Conservation (phyloP, 2,888 invertebrate genomes). For the Ceriagrion tenellum region DNA sequence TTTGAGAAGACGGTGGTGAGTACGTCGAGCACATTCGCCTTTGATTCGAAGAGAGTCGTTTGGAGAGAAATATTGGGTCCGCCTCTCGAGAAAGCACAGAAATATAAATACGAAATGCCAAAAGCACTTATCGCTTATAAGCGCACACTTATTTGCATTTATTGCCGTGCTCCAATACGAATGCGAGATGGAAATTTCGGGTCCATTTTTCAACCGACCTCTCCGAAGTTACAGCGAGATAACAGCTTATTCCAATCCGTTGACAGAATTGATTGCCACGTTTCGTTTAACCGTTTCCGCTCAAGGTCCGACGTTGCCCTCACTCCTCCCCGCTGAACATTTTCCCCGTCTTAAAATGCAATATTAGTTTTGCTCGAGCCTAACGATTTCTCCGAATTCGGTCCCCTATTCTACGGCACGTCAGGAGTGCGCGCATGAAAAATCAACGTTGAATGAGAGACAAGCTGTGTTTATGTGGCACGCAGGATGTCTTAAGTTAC, state of each 20-base stretch:
- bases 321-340: background rate
- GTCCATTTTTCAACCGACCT: background rate
- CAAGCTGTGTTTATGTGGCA: too few relatives aligned
- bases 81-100: background rate
- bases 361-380: background rate
- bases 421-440: too few relatives aligned
- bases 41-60: background rate
- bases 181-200: background rate
- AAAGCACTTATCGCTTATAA: background rate
- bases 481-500: too few relatives aligned
- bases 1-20: background rate
- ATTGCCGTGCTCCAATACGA: background rate
- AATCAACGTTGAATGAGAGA: too few relatives aligned
- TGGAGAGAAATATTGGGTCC: background rate
- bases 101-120: conserved; percentile 17
- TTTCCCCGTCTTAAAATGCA: background rate
- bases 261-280: conserved; percentile 1
- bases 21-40: background rate
- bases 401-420: too few relatives aligned
- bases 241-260: conserved; percentile 3
- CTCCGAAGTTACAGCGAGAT: background rate
- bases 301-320: background rate
- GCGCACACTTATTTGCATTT: background rate
- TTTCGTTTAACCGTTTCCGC: background rate
- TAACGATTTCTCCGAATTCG: background rate